Evolutionary conservation across 2,888 invertebrate genomes (phyloP).

Genomic region (Deilephila elpenor): DNA sequence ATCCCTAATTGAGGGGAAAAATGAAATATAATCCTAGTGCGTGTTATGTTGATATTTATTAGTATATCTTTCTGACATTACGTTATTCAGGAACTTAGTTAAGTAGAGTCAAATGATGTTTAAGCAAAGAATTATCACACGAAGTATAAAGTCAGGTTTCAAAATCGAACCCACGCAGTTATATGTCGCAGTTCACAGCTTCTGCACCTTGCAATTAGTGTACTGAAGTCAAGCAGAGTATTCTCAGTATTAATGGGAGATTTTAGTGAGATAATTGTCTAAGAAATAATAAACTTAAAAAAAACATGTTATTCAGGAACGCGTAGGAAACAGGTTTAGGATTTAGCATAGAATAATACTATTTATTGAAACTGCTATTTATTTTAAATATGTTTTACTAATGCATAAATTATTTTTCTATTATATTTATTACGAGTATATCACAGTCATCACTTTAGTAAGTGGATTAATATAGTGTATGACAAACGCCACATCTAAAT

Average conservation of each 20-base stretch:
- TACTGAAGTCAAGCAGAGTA: too few relatives aligned
- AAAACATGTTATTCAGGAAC: background rate
- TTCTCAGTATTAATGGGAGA: too few relatives aligned
- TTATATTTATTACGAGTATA: conserved; percentile 76
- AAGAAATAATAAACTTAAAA: background rate
- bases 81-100: too few relatives aligned
- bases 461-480: conserved; percentile 70
- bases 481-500: conserved; percentile 31
- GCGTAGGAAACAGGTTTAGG: background rate
- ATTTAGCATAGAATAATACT: conserved; percentile 26
- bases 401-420: conserved; percentile 68
- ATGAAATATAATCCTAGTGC: too few relatives aligned
- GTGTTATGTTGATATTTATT: too few relatives aligned
- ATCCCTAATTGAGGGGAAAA: too few relatives aligned
- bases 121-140: too few relatives aligned
- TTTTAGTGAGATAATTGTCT: background rate
- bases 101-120: too few relatives aligned
- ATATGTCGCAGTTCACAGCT: background rate
- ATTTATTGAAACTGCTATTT: conserved; percentile 46
- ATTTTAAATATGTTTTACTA: conserved; percentile 68
- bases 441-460: conserved; percentile 83
- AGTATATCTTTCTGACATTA: too few relatives aligned
- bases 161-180: background rate
- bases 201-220: too few relatives aligned
- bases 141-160: too few relatives aligned